These are phyloP conservation scores for Keiferia lycopersicella DNA, from an alignment of 2,888 invertebrate species.

Conservation along the genomic window DNA sequence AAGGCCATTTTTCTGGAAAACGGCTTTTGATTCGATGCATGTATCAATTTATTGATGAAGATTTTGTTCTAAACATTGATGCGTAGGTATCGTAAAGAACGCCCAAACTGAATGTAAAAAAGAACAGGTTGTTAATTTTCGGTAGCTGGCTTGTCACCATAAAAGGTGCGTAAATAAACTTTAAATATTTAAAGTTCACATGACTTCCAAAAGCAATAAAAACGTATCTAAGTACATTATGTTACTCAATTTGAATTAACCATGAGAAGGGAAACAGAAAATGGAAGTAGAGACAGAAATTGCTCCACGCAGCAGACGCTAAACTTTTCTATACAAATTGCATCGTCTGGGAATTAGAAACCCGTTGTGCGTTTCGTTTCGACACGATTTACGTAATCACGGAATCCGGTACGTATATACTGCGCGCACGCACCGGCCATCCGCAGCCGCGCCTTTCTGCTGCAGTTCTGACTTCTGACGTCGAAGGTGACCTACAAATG, in stretches of 20 bases:
- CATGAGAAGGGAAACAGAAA: slow-evolving; percentile 4
- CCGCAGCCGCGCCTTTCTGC: slow-evolving; percentile 25
- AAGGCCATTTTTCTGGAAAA: slow-evolving; percentile 22
- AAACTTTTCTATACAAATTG: slow-evolving; percentile 24
- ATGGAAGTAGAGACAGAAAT: background rate
- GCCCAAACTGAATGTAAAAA: background rate
- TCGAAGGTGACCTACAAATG: slow-evolving; percentile 6
- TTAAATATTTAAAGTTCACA: background rate
- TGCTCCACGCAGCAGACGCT: slow-evolving; percentile 20
- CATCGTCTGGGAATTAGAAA: slow-evolving; percentile 49
- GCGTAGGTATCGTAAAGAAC: background rate
- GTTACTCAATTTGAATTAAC: slow-evolving; percentile 10
- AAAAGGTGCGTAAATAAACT: background rate
- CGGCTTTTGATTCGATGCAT: background rate
- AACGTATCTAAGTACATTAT: background rate
- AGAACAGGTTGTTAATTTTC: background rate
- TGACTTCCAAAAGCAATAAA: slow-evolving; percentile 12
- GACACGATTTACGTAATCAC: slow-evolving; percentile 45
- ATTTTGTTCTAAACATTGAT: background rate
- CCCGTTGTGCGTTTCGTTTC: slow-evolving; percentile 39
- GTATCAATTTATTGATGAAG: no score
- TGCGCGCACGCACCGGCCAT: slow-evolving; percentile 34
- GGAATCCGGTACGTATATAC: slow-evolving; percentile 31
- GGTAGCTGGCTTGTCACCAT: background rate
- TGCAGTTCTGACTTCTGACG: slow-evolving; percentile 12